Percentiles rank a stretch among this genome's conserved stretches.
phyloP scores from a whole-genome alignment of 2,797 vertebrate genomes.

The Selene dorsalis region DNA sequence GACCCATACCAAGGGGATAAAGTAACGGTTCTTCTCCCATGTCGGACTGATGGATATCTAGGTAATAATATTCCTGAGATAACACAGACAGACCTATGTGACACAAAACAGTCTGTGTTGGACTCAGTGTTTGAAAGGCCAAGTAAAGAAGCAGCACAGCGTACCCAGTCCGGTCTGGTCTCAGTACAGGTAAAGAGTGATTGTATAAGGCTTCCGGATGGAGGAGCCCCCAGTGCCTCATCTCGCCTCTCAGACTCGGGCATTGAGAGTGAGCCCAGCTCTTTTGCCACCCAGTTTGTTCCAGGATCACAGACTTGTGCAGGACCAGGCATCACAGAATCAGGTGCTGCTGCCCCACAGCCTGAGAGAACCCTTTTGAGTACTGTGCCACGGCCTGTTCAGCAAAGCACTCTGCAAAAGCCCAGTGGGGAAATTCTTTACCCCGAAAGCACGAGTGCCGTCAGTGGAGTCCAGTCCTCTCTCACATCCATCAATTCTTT shows the following conservation, averaged over 20 bases:
- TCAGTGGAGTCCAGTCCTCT: conserved; percentile 97
- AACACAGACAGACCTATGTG: conserved; percentile 67
- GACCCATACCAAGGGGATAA: conserved; percentile 87
- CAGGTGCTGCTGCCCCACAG: conserved; percentile 72
- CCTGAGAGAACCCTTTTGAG: conserved; percentile 80
- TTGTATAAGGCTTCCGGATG: conserved; percentile 80
- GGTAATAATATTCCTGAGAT: conserved; percentile 71
- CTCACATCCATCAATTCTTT: conserved; percentile 98
- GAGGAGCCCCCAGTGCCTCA: conserved; percentile 83
- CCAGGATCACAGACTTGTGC: conserved; percentile 83
- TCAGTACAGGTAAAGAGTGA: conserved; percentile 83
- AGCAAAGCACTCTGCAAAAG: conserved; percentile 83
- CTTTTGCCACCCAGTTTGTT: conserved; percentile 89
- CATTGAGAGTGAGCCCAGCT: conserved; percentile 96
- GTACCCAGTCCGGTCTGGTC: conserved; percentile 71
- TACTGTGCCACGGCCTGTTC: conserved; percentile 70
- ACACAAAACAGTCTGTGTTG: conserved; percentile 71
- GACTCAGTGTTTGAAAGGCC: conserved; percentile 82
- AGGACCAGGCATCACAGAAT: conserved; percentile 74
- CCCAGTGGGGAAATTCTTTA: conserved; percentile 85
- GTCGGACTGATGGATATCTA: conserved; percentile 57
- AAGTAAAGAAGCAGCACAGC: conserved; percentile 63
- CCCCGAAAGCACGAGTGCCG: conserved; percentile 90
- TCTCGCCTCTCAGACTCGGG: conserved; percentile 98
- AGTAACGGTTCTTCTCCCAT: conserved; percentile 84